Evolutionary conservation across 1,140 invertebrate species (phyloP), one percentile per base, ranked within the genome.

Genomic region (Dendroctonus ponderosae): DNA sequence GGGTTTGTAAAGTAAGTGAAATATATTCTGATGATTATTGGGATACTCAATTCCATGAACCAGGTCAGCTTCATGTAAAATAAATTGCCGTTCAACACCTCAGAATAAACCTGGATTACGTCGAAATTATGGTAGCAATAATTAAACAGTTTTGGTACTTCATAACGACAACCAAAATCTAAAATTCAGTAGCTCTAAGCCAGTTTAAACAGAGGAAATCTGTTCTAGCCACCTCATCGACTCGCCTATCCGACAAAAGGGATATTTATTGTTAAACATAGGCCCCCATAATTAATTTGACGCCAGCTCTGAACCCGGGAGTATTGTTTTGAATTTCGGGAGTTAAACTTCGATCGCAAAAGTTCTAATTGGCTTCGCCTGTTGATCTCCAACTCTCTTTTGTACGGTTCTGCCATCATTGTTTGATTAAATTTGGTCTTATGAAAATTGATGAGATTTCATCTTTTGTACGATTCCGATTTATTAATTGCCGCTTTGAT

Each of bases 241-340:
- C 44, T 39, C 46, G 37, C 11, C 37, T 15, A 62, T 48, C 50
- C 50, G n/a, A 62, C 49, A 52, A 62, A 52, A 44, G 60, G 49
- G 49, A 37, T 53, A 43, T 53, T 41, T 62, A 62, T 62, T 62
- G 60, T 52, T 62, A 62, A 62, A 62, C 50, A 62, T 62, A 43
- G 49, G 49, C 60, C 40, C 40, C 41, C 42, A 53, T 62, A 62
- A 62, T 62, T 62, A 62, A 62, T 62, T 52, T 53, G 60, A 60
- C 37, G 40, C 42, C 44, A 14, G 44, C 54, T 58, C 42, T 14
- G 44, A 62, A 50, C 50, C 60, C 60, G n/a, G 40, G 50, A 39
- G 37, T 53, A 62, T 62, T 62, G 60, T 62, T 62, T 62, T 52
- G 60, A 53, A 53, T 62, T 42, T 62, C 50, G 12, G 60, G 50